Base-by-base conservation (phyloP, 2,797 vertebrate genomes). In the Xenops minutus region DNA sequence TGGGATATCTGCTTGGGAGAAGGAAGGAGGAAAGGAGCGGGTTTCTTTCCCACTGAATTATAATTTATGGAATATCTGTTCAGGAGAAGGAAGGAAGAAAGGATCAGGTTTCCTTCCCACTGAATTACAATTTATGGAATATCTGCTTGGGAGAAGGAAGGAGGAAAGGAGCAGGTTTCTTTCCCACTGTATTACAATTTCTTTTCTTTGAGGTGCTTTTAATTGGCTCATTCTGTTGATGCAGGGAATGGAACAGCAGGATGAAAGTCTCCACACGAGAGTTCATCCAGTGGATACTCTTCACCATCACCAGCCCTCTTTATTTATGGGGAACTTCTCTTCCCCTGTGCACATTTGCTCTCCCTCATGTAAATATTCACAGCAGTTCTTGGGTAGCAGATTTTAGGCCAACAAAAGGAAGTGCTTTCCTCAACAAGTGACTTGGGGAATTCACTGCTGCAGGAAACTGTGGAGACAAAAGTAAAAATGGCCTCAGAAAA, bases 401-500 rank as follows among this genome's bases (percentile, higher is more conserved):
- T 56, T 68, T 69, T 54, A 54, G 85, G 86, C 86, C 93, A 92
- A 27, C 54, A 36, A 55, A 71, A 85, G 91, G 93, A 93, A 93
- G 71, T 91, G 54, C 20, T 84, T 85, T 83, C 85, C 83, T 80
- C 90, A 88, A 0, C 0, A 0, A 76, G 43, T 79, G 74, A 21
- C 63, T 74, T 76, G 71, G 82, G 72, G 84, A 61, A 85, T 92
- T 85, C 43, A 8, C 21, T 34, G 68, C 77, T 90, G 8, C 89
- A 94, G 94, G 86, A 84, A 93, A 37, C 43, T 34, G 46, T 48
- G 49, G 94, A 86, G 68, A 80, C 61, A 0, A 59, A 85, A 76
- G 36, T 23, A 37, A 26, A 66, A 93, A 73, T 69, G 79, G 51
- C 51, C 55, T 82, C 46, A 43, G 18, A 68, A 87, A 85, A 73